Base-by-base conservation (phyloP, 2,888 invertebrate species). In the Pogonocherus hispidulus region DNA sequence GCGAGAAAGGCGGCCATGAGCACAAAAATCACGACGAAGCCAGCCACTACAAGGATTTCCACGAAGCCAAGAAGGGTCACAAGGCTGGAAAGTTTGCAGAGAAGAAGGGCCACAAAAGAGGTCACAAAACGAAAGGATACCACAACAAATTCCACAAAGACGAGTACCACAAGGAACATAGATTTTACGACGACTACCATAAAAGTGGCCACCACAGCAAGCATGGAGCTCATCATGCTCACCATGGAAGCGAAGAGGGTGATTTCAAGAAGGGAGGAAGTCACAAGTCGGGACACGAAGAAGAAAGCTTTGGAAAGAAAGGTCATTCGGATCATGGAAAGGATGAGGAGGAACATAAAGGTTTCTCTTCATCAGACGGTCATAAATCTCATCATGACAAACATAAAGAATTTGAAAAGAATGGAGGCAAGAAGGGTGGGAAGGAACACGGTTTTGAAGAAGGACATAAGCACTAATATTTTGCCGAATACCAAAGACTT, bases 131-230 rank as follows among this genome's bases (percentile, higher is more conserved):
- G 1, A 92, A 91, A 83, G 93, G 93, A 0, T 93, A 91, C 84
- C 93, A 93, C 86, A 92, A 93, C 85, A 92, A 92, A 76, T 91
- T 92, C 84, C 92, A 92, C 86, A 92, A 92, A 82, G 93, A 93
- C 78, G 93, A 93, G 82, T 93, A 90, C 84, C 91, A 92, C 82
- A 92, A 91, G 79, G 92, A 93, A 79, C 93, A 93, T 84, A 92
- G 92, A 84, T 94, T 95, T 87, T 95, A 95, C 85, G 94, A 95
- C 81, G 94, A 95, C 83, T 91, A 91, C 84, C 93, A 94, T 84
- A 93, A 94, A 81, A 93, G 92, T 3, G 94, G 94, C 0, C 91
- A 94, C 80, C 94, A 94, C 81, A 90, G 91, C 84, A 95, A 94
- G 80, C 92, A 93, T 79, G 94, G 94, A n/a, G 90, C 92, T 82